These are phyloP conservation scores for Rhingia campestris DNA, from an alignment of 2,888 invertebrate genomes.

Conservation along the genomic window DNA sequence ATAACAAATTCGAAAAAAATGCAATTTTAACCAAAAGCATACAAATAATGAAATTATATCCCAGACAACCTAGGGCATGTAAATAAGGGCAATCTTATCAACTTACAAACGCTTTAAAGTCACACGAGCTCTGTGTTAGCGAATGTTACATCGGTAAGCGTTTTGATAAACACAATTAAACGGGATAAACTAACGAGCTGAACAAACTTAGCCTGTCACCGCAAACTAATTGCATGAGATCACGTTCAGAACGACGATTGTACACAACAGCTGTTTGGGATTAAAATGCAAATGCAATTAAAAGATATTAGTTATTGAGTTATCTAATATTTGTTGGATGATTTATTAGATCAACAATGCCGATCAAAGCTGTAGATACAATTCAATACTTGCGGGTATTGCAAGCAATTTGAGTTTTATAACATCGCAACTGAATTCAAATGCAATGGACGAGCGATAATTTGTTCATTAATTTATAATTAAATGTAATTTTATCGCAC, in stretches of 20 bases:
- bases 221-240: conserved; percentile 27
- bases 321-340: conserved; percentile 49
- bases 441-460: background rate
- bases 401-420: background rate
- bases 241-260: conserved; percentile 44
- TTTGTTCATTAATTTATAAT: background rate
- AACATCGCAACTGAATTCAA: background rate
- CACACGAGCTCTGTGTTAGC: conserved; percentile 24
- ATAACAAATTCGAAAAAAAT: too few relatives aligned
- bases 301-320: conserved; percentile 27
- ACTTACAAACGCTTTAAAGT: conserved; percentile 23
- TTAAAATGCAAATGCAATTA: conserved; percentile 42
- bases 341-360: conserved; percentile 29
- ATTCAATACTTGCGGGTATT: background rate
- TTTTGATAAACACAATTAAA: conserved; percentile 44
- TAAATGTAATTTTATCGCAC: background rate
- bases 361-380: conserved; percentile 24
- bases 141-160: conserved; percentile 38
- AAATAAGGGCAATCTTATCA: conserved; percentile 34
- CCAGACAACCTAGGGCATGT: background rate
- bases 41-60: too few relatives aligned
- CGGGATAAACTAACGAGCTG: conserved; percentile 21
- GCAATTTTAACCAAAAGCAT: too few relatives aligned
- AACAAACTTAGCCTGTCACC: conserved; percentile 19
- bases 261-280: conserved; percentile 33